These are phyloP conservation scores for Diarsia mendica DNA, from an alignment of 2,888 invertebrate genomes.

Conservation along the genomic window DNA sequence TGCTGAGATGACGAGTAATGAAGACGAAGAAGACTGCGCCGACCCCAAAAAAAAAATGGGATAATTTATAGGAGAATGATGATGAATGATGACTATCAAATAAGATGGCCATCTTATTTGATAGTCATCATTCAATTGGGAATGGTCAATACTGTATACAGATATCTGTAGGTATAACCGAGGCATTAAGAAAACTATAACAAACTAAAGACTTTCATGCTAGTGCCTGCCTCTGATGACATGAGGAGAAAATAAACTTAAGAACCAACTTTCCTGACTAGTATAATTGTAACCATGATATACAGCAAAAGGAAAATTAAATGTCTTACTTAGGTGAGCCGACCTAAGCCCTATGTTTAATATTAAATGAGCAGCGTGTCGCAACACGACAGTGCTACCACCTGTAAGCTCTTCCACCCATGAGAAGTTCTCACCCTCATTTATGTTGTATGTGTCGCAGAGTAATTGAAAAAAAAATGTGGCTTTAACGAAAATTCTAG, in stretches of 20 bases:
- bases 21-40: too few relatives aligned
- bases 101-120: neutral
- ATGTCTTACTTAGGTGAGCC: constrained; percentile 11
- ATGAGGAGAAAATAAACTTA: neutral
- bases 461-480: neutral
- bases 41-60: too few relatives aligned
- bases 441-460: neutral
- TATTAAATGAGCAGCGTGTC: constrained; percentile 27
- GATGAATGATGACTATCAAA: neutral
- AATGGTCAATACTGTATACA: neutral
- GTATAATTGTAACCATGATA: neutral
- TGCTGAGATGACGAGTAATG: too few relatives aligned
- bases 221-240: neutral
- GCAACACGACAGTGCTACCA: constrained; percentile 27
- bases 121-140: too few relatives aligned
- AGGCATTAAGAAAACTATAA: neutral
- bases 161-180: neutral
- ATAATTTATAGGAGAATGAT: too few relatives aligned
- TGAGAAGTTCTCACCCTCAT: neutral
- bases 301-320: constrained; percentile 18
- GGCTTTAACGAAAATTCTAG: neutral
- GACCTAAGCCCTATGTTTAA: constrained; percentile 15
- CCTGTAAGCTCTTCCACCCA: neutral
- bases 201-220: neutral
- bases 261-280: neutral